Base-by-base conservation (phyloP, 1,140 invertebrate genomes). In the Ceratitis capitata region DNA sequence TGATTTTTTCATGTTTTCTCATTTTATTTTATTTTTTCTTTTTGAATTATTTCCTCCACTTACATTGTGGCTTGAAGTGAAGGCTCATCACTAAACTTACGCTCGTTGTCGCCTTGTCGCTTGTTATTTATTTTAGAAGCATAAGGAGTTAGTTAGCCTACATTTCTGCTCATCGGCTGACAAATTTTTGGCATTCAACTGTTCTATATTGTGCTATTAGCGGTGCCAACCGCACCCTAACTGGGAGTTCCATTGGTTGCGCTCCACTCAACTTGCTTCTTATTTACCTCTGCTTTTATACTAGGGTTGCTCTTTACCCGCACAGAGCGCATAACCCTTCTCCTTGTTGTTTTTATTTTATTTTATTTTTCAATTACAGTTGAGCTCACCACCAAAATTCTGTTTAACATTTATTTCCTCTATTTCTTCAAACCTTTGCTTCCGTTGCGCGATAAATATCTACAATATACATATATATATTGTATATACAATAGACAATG, bases 121-220 rank as follows among this genome's bases (percentile, higher is more conserved):
- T 42, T 42, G 69, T 78, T 78, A 78, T 78, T 78, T 78, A 78
- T 39, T 78, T 78, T 35, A 45, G 26, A 23, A n/a, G n/a, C n/a
- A n/a, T n/a, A n/a, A n/a, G n/a, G 45, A 78, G 45, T 78, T 78
- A 78, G 69, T 45, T 23, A 29, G 58, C 32, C 23, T 32, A 10
- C 39, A 10, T 42, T 26, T 1, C 35, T 39, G 35, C 69, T 23
- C 7, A 9, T 0, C 10, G 2, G 69, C 69, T 69, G 19, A 26
- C 32, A 5, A n/a, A n/a, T 29, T 56, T 69, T 69, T n/a, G 32
- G 32, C 69, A 45, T 78, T 26, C 32, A 45, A 32, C 69, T 78
- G 39, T 78, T 45, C 19, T n/a, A 32, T 45, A 56, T 45, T 45
- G 7, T n/a, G 10, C 39, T 39, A 42, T 78, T 42, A 19, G n/a